A percentile compares a stretch with the other conserved stretches of the same genome.
Evolutionary conservation across 2,797 vertebrate genomes (phyloP).

Genomic region (Betta splendens): DNA sequence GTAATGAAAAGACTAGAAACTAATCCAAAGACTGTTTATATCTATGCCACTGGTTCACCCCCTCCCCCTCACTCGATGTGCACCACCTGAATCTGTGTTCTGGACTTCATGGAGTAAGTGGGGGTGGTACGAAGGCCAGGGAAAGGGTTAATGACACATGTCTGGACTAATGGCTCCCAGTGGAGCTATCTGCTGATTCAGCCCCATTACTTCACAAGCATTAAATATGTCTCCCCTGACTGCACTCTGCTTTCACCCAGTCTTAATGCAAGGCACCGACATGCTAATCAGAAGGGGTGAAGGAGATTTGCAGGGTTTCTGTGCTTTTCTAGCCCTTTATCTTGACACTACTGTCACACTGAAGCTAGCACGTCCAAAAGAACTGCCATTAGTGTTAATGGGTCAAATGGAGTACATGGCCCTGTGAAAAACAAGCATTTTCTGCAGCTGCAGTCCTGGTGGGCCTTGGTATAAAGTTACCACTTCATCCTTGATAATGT

Average conservation of each 20-base stretch:
- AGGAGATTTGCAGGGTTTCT: constrained; percentile 67
- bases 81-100: constrained; percentile 53
- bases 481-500: background rate
- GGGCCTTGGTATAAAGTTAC: constrained; percentile 5
- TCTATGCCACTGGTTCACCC: constrained; percentile 33
- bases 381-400: constrained; percentile 48
- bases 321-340: constrained; percentile 46
- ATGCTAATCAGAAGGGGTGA: constrained; percentile 80
- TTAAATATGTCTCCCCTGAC: constrained; percentile 88
- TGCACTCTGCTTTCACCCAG: constrained; percentile 74
- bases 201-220: constrained; percentile 88
- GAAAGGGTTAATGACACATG: constrained; percentile 88
- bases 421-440: constrained; percentile 32
- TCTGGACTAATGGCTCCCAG: constrained; percentile 86
- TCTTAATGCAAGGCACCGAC: constrained; percentile 82
- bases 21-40: constrained; percentile 6
- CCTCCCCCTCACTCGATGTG: constrained; percentile 15
- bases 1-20: constrained; percentile 12
- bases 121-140: constrained; percentile 65
- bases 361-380: constrained; percentile 40
- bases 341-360: constrained; percentile 43
- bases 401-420: constrained; percentile 37
- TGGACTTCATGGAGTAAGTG: constrained; percentile 22
- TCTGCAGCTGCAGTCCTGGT: constrained; percentile 16
- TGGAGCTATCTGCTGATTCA: constrained; percentile 89